Evolutionary conservation across 2,797 vertebrate genomes (phyloP).

Genomic region (Helarctos malayanus): DNA sequence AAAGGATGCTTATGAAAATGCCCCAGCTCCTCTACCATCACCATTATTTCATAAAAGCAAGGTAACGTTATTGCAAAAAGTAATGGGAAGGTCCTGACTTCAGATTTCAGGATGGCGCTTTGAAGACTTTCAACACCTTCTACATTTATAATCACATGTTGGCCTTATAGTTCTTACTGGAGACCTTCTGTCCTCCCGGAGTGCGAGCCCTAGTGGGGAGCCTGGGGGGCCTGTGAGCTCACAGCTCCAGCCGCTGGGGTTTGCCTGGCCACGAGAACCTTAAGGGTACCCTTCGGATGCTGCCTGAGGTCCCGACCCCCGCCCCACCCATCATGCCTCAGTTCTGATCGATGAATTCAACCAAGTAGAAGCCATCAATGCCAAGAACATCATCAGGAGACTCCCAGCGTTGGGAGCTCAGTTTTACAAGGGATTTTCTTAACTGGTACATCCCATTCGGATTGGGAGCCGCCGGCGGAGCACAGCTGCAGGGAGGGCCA

Average conservation of each 20-base stretch:
- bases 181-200: neutral
- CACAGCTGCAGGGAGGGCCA: neutral
- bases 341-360: neutral
- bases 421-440: conserved; percentile 13
- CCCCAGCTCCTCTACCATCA: neutral
- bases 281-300: neutral
- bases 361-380: neutral
- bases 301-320: neutral
- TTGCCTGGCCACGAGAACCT: conserved; percentile 55
- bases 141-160: neutral
- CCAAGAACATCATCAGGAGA: neutral
- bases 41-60: neutral
- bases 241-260: neutral
- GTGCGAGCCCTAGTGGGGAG: neutral
- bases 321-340: neutral
- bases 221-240: neutral
- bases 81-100: no score
- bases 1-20: neutral
- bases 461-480: neutral
- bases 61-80: neutral
- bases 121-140: neutral
- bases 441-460: neutral
- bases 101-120: neutral
- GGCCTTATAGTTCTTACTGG: neutral
- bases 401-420: neutral